Evolutionary conservation across 2,888 invertebrate species (phyloP).

Genomic region (Congeria kusceri): DNA sequence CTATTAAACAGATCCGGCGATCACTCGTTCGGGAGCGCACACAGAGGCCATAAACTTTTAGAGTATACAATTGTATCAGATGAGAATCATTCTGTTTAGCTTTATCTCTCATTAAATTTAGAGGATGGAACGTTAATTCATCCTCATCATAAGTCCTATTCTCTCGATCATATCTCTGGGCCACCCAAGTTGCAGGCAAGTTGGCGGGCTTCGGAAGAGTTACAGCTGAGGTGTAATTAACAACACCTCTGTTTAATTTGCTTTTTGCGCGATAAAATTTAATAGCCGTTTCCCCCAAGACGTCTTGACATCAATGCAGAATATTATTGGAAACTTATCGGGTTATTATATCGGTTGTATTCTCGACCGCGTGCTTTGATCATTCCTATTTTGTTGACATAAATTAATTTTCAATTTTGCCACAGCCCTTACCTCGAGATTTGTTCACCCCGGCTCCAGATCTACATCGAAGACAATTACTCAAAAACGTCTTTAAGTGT

Average conservation of each 20-base stretch:
- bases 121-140: conserved; percentile 63
- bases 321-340: conserved; percentile 46
- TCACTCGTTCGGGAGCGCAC: conserved; percentile 24
- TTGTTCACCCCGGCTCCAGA: conserved; percentile 27
- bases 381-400: conserved; percentile 20
- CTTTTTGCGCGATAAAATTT: conserved; percentile 52
- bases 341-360: conserved; percentile 34
- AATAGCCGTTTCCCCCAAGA: conserved; percentile 50
- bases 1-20: conserved; percentile 33
- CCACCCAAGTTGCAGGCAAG: conserved; percentile 61
- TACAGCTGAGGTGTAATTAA: conserved; percentile 30
- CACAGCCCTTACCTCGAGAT: conserved; percentile 26
- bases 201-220: conserved; percentile 36
- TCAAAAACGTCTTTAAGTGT: conserved; percentile 60
- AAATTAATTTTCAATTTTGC: conserved; percentile 49
- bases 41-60: conserved; percentile 42
- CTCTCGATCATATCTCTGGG: conserved; percentile 62
- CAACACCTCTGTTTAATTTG: conserved; percentile 49
- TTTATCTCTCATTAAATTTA: conserved; percentile 67
- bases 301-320: conserved; percentile 35
- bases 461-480: conserved; percentile 63
- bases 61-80: conserved; percentile 57
- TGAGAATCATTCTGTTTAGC: conserved; percentile 57
- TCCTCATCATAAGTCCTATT: conserved; percentile 66
- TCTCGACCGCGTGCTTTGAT: conserved; percentile 39